Percentiles rank a stretch among this genome's conserved stretches.
phyloP scores from a whole-genome alignment of 2,113 vertebrate genomes.

The Prietella phreatophila region DNA sequence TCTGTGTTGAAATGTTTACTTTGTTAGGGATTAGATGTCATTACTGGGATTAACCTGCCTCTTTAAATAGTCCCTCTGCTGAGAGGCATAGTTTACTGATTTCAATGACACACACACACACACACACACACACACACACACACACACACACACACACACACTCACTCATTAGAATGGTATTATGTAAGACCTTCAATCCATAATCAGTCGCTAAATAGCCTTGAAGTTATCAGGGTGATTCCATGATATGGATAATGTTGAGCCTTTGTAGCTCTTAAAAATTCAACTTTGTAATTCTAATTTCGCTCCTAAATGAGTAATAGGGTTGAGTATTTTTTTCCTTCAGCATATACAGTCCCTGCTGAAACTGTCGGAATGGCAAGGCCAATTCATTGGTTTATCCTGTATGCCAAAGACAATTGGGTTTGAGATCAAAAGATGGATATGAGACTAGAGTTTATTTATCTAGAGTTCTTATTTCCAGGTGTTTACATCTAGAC shows the following conservation, averaged over 20 bases:
- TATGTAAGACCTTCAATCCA: background rate
- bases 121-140: conserved; percentile 23
- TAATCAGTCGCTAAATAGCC: background rate
- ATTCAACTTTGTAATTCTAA: too few relatives aligned
- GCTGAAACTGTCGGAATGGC: too few relatives aligned
- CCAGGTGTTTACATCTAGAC: too few relatives aligned
- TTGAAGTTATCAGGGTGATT: background rate
- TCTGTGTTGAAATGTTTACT: conserved; percentile 70
- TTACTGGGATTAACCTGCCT: conserved; percentile 71
- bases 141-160: conserved; percentile 1
- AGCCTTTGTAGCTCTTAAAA: background rate
- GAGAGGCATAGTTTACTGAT: conserved; percentile 30
- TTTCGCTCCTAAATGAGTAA: too few relatives aligned
- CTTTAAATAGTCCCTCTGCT: conserved; percentile 61
- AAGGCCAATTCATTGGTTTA: too few relatives aligned
- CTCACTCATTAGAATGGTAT: background rate
- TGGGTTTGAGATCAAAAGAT: too few relatives aligned
- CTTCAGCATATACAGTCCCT: too few relatives aligned
- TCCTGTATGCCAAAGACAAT: too few relatives aligned
- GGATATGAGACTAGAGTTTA: too few relatives aligned
- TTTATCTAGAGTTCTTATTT: too few relatives aligned
- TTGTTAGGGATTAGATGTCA: conserved; percentile 70
- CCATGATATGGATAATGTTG: background rate
- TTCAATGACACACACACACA: conserved; percentile 8
- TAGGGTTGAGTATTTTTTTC: too few relatives aligned